phyloP scores from a whole-genome alignment of 2,888 invertebrate species.

The Steromphala cineraria region DNA sequence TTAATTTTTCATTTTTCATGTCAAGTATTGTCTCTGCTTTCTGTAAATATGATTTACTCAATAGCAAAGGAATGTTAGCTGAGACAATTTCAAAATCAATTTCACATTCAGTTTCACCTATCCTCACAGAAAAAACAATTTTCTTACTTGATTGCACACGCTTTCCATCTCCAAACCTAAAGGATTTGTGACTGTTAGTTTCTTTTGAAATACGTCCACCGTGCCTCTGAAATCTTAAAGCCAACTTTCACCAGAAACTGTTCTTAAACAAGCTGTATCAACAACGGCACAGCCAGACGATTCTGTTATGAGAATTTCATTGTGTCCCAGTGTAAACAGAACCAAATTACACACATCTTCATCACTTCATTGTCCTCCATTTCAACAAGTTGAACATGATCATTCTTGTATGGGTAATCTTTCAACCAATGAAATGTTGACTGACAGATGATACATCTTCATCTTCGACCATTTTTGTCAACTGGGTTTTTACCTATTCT shows the following conservation, averaged over 20 bases:
- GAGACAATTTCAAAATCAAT: too few relatives aligned
- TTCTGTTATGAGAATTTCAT: background rate
- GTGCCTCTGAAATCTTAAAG: background rate
- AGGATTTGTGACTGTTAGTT: background rate
- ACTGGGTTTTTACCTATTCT: conserved; percentile 4
- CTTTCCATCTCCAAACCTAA: background rate
- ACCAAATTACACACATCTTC: background rate
- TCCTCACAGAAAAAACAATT: background rate
- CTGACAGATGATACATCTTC: conserved; percentile 9
- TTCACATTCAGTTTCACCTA: background rate
- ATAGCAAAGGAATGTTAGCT: too few relatives aligned
- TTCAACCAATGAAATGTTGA: conserved; percentile 13
- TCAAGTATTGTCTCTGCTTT: too few relatives aligned
- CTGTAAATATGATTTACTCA: too few relatives aligned
- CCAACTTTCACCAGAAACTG: conserved; percentile 2
- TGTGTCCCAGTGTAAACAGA: background rate
- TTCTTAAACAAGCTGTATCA: conserved; percentile 13
- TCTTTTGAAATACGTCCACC: background rate
- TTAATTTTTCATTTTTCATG: too few relatives aligned
- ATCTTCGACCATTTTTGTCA: background rate
- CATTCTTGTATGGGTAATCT: background rate
- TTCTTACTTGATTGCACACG: background rate
- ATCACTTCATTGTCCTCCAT: background rate
- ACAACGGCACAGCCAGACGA: background rate
- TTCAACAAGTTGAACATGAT: background rate